Base-by-base conservation (phyloP, 2,797 vertebrate species). In the Mus spretus region DNA sequence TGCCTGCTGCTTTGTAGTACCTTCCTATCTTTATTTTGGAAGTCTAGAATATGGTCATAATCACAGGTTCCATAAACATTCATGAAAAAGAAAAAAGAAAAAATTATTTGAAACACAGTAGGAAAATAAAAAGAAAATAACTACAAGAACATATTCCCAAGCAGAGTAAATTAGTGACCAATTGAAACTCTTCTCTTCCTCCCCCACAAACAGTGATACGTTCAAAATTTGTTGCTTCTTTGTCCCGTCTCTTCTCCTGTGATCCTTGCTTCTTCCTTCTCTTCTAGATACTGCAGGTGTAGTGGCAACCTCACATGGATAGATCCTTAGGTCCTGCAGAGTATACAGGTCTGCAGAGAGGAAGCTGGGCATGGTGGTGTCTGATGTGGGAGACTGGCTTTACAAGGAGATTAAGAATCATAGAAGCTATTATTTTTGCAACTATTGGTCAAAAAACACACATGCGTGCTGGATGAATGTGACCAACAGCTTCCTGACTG, bases 301-400 rank as follows among this genome's bases (percentile, higher is more conserved):
- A 67, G 40, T 8, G 40, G 61, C 28, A 85, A 74, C 72, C 55
- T 47, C 65, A 26, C 10, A 10, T 10, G 9, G 12, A 20, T 2
- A 6, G 26, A 9, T 37, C 11, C 9, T 44, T 37, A 40, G 9
- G 77, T 47, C 44, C 34, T 0, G 0, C 9, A 47, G 26, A n/a
- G 37, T 31, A 3, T 3, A 17, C n/a, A 26, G 0, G 10, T 3
- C 6, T 14, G 0, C 15, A 4, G 19, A 10, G 15, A 15, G 44
- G 40, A 57, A 13, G 10, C 44, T 31, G 28, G 15, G 55, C 1
- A 0, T 4, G 70, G 24, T 22, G 53, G 14, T 10, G 11, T 4
- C 0, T 15, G 57, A 50, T 13, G 12, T 1, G 31, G 10, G 59
- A 83, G 40, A 24, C 40, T n/a, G 15, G 10, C 12, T n/a, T 31